phyloP scores from a whole-genome alignment of 2,888 invertebrate species.

The Bembecia ichneumoniformis region DNA sequence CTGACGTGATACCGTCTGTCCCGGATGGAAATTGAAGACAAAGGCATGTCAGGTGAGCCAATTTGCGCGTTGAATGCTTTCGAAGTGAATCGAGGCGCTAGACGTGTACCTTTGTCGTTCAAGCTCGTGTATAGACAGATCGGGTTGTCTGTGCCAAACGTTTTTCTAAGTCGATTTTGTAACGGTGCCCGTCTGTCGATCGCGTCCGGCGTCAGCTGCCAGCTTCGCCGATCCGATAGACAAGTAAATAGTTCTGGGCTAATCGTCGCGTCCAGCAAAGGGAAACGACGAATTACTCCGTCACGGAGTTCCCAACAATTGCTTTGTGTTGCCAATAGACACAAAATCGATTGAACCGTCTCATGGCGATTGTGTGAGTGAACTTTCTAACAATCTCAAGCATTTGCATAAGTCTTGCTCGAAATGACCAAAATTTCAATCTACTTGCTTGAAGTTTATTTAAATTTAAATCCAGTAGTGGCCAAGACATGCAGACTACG shows the following conservation, averaged over 20 bases:
- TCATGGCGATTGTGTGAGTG: background rate
- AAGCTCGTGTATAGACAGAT: conserved; percentile 30
- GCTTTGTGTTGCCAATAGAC: conserved; percentile 57
- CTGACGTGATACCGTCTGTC: background rate
- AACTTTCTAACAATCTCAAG: background rate
- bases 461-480: no score
- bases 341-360: conserved; percentile 28
- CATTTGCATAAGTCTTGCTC: background rate
- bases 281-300: conserved; percentile 69
- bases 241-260: conserved; percentile 68
- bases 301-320: conserved; percentile 60
- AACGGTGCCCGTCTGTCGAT: conserved; percentile 63
- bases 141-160: conserved; percentile 52
- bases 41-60: conserved; percentile 28
- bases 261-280: conserved; percentile 63
- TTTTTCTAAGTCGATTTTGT: conserved; percentile 68
- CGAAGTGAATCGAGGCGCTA: conserved; percentile 37
- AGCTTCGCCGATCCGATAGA: conserved; percentile 54
- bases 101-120: conserved; percentile 29
- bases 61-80: conserved; percentile 17
- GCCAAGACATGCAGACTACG: no score
- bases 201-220: conserved; percentile 65
- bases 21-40: conserved; percentile 18
- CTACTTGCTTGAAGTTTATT: no score
- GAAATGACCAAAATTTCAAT: no score